These are phyloP conservation scores for Sylvietta virens DNA, from an alignment of 2,113 vertebrate species.

Conservation along the genomic window DNA sequence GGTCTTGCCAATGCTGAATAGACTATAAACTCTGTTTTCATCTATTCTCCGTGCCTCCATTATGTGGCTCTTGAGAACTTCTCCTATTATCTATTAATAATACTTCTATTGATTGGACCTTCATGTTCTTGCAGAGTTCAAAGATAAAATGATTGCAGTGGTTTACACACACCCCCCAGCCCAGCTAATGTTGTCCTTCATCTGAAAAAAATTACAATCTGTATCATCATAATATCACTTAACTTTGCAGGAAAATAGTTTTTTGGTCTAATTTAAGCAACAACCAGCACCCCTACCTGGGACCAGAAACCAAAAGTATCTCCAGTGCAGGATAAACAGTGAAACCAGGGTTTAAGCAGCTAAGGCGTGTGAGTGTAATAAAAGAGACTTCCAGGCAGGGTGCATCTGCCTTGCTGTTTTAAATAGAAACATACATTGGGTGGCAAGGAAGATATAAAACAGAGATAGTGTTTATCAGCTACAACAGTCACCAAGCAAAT, in stretches of 20 bases:
- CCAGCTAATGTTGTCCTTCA: background rate
- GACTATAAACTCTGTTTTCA: background rate
- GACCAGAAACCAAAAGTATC: background rate
- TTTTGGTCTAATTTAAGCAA: background rate
- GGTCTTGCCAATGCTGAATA: background rate
- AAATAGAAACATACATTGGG: background rate
- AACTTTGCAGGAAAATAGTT: background rate
- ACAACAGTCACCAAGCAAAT: background rate
- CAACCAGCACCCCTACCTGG: background rate
- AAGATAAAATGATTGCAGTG: background rate
- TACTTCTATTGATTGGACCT: background rate
- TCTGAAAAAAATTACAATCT: background rate
- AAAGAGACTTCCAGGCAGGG: background rate
- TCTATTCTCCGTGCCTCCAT: background rate
- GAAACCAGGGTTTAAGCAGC: background rate
- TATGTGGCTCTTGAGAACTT: background rate
- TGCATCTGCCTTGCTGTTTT: background rate
- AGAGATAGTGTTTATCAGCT: background rate
- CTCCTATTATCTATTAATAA: constrained; percentile 13
- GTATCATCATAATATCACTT: background rate
- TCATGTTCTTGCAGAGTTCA: background rate
- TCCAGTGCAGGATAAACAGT: background rate
- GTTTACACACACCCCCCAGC: background rate
- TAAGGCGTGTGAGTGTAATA: background rate
- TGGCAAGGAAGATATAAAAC: background rate